phyloP scores from a whole-genome alignment of 2,888 invertebrate species.

The Ophonus ardosiacus region DNA sequence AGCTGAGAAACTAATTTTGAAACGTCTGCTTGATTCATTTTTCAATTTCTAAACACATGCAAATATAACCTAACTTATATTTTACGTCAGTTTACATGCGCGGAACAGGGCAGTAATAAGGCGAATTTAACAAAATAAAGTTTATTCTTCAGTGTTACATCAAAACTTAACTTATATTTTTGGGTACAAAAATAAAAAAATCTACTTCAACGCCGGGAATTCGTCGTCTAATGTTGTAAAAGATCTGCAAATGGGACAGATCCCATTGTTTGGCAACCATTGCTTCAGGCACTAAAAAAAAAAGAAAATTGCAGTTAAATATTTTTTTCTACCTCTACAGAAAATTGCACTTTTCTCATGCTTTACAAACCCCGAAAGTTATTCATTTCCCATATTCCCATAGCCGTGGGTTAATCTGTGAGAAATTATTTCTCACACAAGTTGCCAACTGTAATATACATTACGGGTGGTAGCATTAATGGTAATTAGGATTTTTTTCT shows the following conservation, averaged over 20 bases:
- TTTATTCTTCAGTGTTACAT: neutral
- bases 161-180: slow-evolving; percentile 30
- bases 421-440: too few species aligned
- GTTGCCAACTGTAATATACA: too few species aligned
- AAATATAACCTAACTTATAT: slow-evolving; percentile 7
- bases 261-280: slow-evolving; percentile 59
- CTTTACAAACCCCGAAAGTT: too few species aligned
- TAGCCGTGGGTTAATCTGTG: too few species aligned
- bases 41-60: neutral
- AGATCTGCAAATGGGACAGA: slow-evolving; percentile 63
- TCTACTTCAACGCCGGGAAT: slow-evolving; percentile 44
- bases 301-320: too few species aligned
- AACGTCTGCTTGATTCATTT: slow-evolving; percentile 91
- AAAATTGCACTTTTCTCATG: too few species aligned
- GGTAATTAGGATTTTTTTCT: too few species aligned
- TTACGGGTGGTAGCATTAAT: too few species aligned
- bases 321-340: too few species aligned
- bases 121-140: neutral
- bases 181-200: neutral
- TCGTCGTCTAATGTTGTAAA: slow-evolving; percentile 58
- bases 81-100: neutral
- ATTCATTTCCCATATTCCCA: neutral
- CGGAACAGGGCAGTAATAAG: neutral
- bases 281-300: slow-evolving; percentile 62
- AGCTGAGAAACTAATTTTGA: slow-evolving; percentile 87